A percentile compares a stretch with the other conserved stretches of the same genome.
phyloP scores from a whole-genome alignment of 2,113 vertebrate genomes.

The Silurus asotus region DNA sequence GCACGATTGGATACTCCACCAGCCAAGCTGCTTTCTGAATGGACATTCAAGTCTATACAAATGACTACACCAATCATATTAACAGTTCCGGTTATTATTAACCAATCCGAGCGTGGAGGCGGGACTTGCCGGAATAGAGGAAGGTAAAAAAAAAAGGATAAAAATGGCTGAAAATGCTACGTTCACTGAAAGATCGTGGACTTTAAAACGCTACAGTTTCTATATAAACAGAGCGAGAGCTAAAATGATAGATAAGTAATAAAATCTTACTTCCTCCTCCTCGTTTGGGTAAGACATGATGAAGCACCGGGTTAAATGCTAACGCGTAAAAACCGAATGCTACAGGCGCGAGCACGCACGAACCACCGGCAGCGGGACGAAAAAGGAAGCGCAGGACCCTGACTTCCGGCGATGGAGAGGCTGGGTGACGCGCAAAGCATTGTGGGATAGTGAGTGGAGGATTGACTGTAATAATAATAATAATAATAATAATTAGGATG shows the following conservation, averaged over 20 bases:
- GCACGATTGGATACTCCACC: not conserved
- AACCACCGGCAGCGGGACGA: constrained; percentile 6
- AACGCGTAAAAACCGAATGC: constrained; percentile 11
- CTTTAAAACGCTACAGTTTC: not conserved
- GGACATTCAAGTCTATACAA: not conserved
- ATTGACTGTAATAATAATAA: too few species aligned
- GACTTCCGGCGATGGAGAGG: constrained; percentile 31
- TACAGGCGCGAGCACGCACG: constrained; percentile 60
- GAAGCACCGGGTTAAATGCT: not conserved
- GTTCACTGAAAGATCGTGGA: not conserved
- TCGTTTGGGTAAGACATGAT: constrained; percentile 68
- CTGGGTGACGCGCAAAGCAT: constrained; percentile 26
- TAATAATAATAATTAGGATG: too few species aligned
- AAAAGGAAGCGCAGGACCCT: constrained; percentile 20
- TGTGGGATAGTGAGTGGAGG: constrained; percentile 53
- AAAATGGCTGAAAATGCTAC: not conserved
- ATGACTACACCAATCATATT: not conserved
- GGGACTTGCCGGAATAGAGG: not conserved
- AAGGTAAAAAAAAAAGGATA: not conserved
- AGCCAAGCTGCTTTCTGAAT: not conserved
- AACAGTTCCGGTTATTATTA: not conserved
- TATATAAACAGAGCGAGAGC: not conserved
- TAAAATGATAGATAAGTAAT: accelerated
- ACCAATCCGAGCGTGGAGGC: not conserved
- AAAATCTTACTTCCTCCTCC: constrained; percentile 62